A percentile compares a stretch with the other conserved stretches of the same genome.
Conservation (phyloP, 2,797 vertebrate species). For the Crax fasciolata region DNA sequence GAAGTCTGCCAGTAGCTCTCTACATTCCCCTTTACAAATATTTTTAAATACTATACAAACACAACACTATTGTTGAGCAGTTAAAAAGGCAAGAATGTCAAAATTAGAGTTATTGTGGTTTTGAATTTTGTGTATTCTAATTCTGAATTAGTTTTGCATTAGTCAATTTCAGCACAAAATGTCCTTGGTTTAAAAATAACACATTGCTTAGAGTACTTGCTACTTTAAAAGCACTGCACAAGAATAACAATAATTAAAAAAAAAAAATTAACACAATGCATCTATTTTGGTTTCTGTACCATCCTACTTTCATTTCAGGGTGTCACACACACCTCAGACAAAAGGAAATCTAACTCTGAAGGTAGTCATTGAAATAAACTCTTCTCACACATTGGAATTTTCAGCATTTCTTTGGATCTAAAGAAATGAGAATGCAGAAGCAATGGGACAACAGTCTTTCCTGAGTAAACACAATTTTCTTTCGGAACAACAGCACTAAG, state of each 20-base stretch:
- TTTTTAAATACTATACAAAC: slow-evolving; percentile 59
- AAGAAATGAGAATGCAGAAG: slow-evolving; percentile 4
- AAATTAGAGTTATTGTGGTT: slow-evolving; percentile 71
- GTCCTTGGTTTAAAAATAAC: slow-evolving; percentile 69
- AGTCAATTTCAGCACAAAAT: slow-evolving; percentile 66
- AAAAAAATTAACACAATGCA: slow-evolving; percentile 35
- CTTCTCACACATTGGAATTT: not conserved
- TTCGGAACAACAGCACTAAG: not conserved
- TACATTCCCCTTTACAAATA: slow-evolving; percentile 35
- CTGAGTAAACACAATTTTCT: not conserved
- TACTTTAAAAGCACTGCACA: slow-evolving; percentile 34
- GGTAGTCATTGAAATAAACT: not conserved
- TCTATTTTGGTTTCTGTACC: slow-evolving; percentile 3
- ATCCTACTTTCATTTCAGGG: not conserved
- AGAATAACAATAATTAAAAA: not conserved
- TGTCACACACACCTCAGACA: not conserved
- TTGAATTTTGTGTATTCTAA: slow-evolving; percentile 66
- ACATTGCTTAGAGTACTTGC: slow-evolving; percentile 31
- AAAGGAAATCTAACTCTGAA: not conserved
- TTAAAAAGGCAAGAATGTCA: slow-evolving; percentile 62
- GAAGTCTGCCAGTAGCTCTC: slow-evolving; percentile 52
- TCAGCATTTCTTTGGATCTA: not conserved
- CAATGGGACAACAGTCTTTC: not conserved
- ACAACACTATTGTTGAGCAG: slow-evolving; percentile 59
- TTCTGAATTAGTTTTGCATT: slow-evolving; percentile 63